Evolutionary conservation across 2,888 invertebrate genomes (phyloP).

Genomic region (Belgica antarctica): DNA sequence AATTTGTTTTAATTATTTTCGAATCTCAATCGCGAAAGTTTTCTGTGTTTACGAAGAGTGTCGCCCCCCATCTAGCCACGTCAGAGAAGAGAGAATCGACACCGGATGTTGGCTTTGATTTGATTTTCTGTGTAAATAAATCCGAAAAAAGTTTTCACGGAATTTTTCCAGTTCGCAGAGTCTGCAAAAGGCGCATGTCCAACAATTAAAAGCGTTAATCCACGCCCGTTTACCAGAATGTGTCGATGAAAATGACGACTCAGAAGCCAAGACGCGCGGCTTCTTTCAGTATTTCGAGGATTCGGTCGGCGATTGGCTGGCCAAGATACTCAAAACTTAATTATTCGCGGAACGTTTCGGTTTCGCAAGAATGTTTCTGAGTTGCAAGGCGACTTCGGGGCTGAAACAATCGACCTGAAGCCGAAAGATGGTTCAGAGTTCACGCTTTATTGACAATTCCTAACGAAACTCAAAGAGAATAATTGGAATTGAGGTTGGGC

Average conservation of each 20-base stretch:
- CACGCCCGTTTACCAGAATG: slow-evolving; percentile 19
- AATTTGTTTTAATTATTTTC: neutral
- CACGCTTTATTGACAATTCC: slow-evolving; percentile 42
- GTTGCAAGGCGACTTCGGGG: too few species aligned
- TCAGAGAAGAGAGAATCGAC: slow-evolving; percentile 19
- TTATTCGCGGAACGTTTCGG: neutral
- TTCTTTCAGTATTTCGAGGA: neutral
- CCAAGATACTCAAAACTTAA: neutral
- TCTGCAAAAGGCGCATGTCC: slow-evolving; percentile 39
- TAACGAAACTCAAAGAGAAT: slow-evolving; percentile 4
- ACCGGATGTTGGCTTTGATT: slow-evolving; percentile 43
- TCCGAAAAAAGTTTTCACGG: slow-evolving; percentile 37
- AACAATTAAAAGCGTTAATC: slow-evolving; percentile 41
- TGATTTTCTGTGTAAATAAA: slow-evolving; percentile 43
- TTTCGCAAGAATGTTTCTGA: too few species aligned
- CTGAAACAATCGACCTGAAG: slow-evolving; percentile 1
- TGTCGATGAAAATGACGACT: neutral
- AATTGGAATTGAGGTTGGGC: slow-evolving; percentile 42
- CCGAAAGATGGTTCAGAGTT: slow-evolving; percentile 35
- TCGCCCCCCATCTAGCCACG: neutral
- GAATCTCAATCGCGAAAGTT: slow-evolving; percentile 12
- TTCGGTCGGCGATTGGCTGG: slow-evolving; percentile 35
- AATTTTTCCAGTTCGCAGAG: slow-evolving; percentile 42
- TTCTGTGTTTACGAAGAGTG: neutral
- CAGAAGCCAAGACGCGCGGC: too few species aligned